Evolutionary conservation across 2,797 vertebrate species (phyloP), one percentile per base, ranked within the genome.

Genomic region (Leptoclinus maculatus): DNA sequence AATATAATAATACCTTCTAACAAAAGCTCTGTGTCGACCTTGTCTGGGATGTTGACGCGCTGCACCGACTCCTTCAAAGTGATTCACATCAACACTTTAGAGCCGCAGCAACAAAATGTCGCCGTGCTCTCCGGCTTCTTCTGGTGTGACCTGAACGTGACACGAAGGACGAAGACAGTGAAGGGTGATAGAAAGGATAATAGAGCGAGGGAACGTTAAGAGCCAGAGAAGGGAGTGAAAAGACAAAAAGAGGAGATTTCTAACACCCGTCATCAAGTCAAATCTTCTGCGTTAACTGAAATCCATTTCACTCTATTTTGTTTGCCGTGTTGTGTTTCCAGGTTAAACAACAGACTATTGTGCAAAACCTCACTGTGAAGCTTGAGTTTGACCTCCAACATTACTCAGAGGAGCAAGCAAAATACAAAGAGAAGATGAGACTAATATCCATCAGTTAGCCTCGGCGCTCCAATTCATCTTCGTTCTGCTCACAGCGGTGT

Each of bases 391-490:
- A 90, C 84, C 87, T 76, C 74, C 25, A 49, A 72, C 68, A 47
- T 80, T 82, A 72, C 80, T 75, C 5, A 53, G 34, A 32, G 57
- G 54, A 39, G 41, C 41, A 2, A 7, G 47, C 7, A 11, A 63
- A 78, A 84, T 41, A 45, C 47, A 76, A 65, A 65, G 49, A 71
- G 72, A 45, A 39, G 78, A 76, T 14, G 74, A 86, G 71, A 73
- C 82, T 69, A 38, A 27, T 59, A 81, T 85, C 82, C 79, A 83
- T 83, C 70, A 36, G 71, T 76, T 75, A 23, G 5, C 83, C 80
- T 57, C 81, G 0, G 60, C 3, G 74, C 74, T 78, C 70, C 85
- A 72, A 88, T 91, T 87, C 87, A 84, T 91, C 89, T 87, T 90
- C 60, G 72, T 92, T 89, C 80, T 79, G 67, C 83, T 84, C 87